A percentile compares a stretch with the other conserved stretches of the same genome.
phyloP scores from a whole-genome alignment of 1,140 invertebrate species.

The Aphis gossypii region DNA sequence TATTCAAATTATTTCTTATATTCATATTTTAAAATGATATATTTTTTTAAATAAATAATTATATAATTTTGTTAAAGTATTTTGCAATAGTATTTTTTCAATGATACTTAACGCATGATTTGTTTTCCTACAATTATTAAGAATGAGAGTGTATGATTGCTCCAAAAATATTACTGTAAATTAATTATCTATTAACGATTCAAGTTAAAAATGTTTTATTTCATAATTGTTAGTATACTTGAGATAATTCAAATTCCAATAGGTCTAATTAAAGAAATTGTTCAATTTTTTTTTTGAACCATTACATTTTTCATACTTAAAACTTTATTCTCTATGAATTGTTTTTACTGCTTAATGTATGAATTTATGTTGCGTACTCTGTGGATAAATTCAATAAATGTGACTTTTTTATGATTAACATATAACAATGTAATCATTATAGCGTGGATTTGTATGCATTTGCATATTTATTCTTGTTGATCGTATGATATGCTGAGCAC shows the following conservation, averaged over 20 bases:
- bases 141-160: background rate
- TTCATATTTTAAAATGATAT: background rate
- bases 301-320: background rate
- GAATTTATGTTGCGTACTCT: background rate
- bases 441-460: too few species aligned
- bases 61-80: background rate
- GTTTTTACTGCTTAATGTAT: background rate
- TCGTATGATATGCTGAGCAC: too few species aligned
- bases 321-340: background rate
- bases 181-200: background rate
- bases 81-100: background rate
- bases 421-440: background rate
- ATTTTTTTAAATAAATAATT: slow-evolving; percentile 13
- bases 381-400: background rate
- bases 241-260: background rate
- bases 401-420: background rate
- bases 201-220: background rate
- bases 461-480: too few species aligned
- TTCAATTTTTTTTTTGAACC: background rate
- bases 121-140: background rate
- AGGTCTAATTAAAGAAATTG: background rate
- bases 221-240: background rate
- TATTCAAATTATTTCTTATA: slow-evolving; percentile 18
- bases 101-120: background rate
- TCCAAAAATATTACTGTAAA: background rate